Base-by-base conservation (phyloP, 2,888 invertebrate genomes). In the Hybos culiciformis region DNA sequence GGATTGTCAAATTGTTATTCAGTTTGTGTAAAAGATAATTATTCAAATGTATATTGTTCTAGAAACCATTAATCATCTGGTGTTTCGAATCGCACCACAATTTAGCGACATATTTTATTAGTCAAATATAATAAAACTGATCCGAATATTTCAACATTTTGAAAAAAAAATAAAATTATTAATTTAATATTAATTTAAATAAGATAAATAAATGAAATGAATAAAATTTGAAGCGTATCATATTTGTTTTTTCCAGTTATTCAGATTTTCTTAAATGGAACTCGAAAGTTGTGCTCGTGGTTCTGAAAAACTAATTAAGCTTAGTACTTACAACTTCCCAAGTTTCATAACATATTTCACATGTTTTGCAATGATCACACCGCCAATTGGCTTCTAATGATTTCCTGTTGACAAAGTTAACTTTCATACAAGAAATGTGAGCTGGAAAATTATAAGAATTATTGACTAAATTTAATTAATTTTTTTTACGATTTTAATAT, bases 341-440 rank as follows among this genome's bases (percentile, higher is more conserved):
- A 8, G 81, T 80, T 67, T 86, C 84, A 53, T 76, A 78, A 58
- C 90, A 91, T 32, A 85, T 70, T 37, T 77, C 76, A 64, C 93
- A 93, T 11, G 79, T 83, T 64, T 88, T 91, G 57, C 92, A 93
- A 58, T 85, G 82, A 41, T 84, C 83, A 60, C 93, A 93, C 55
- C 87, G 88, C 86, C 87, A 93, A 23, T 56, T 54, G 21, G 45
- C 41, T 41, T 48, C 45, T 4, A 48, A 19, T 51, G 76, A 71
- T 57, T 78, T 75, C 37, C 76, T 61, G 60, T 78, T 71, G 53
- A 78, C 74, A 52, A 79, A 77, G 11, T 78, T 78, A 38, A 75
- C 71, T 54, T 78, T 78, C 36, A 82, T 70, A 54, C 83, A 83
- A 48, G 72, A 75, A 15, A 75, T 70, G 61, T 83, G 82, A 38